phyloP scores from a whole-genome alignment of 2,113 vertebrate genomes.

The Oxyura jamaicensis region DNA sequence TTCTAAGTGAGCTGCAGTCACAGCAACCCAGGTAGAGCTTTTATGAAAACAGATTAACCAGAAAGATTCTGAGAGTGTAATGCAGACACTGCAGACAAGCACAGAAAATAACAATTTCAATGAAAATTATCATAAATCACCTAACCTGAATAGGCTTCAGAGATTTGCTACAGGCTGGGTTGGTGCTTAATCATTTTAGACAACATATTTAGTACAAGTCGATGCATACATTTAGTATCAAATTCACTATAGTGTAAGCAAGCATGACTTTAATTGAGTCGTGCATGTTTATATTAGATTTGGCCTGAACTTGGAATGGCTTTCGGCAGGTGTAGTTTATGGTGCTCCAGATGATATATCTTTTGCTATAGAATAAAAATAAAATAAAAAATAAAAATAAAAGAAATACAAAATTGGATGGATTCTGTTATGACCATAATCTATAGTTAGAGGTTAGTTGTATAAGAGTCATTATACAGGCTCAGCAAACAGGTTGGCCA shows the following conservation, averaged over 20 bases:
- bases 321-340: not conserved
- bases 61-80: not conserved
- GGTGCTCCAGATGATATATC: not conserved
- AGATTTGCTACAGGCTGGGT: not conserved
- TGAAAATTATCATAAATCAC: conserved; percentile 19
- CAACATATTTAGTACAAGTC: not conserved
- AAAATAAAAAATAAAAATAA: not conserved
- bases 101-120: not conserved
- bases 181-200: conserved; percentile 3
- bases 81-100: not conserved
- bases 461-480: not conserved
- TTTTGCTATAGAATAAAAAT: not conserved
- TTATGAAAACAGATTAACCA: not conserved
- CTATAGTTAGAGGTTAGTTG: not conserved
- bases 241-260: not conserved
- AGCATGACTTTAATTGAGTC: not conserved
- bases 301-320: not conserved
- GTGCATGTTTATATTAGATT: not conserved
- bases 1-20: not conserved
- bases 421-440: not conserved
- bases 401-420: fast-evolving
- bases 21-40: not conserved
- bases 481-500: not conserved
- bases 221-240: not conserved
- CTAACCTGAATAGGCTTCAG: conserved; percentile 5